Percentiles rank a stretch among this genome's conserved stretches.
Conservation (phyloP, 2,888 invertebrate species). For the Dyspetes luteomarginatus region DNA sequence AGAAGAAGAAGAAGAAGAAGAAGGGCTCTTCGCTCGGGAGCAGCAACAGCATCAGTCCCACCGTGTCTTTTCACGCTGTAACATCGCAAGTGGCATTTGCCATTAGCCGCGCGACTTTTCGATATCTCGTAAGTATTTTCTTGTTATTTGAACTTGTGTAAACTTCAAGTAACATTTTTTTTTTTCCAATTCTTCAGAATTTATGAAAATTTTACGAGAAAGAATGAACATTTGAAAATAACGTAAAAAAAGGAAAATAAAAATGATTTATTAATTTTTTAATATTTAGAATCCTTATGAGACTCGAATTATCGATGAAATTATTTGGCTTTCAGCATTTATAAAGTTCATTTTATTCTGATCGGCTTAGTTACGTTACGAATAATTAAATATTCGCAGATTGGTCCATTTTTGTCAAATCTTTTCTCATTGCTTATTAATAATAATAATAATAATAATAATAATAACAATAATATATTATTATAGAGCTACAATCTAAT, state of each 20-base stretch:
- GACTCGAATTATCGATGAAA: no score
- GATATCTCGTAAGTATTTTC: constrained; percentile 45
- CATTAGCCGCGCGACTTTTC: constrained; percentile 54
- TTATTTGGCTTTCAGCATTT: no score
- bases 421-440: neutral
- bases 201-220: no score
- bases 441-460: neutral
- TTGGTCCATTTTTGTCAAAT: neutral
- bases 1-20: constrained; percentile 35
- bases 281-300: no score
- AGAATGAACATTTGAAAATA: no score
- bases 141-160: neutral
- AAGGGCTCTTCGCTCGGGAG: constrained; percentile 46
- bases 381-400: neutral
- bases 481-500: neutral
- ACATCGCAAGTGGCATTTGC: constrained; percentile 54
- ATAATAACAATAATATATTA: neutral
- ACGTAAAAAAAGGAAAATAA: no score
- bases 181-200: no score
- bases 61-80: constrained; percentile 71
- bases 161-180: no score
- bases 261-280: no score
- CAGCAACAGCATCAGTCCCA: constrained; percentile 71
- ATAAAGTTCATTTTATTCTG: no score
- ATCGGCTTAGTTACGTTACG: no score